Base-by-base conservation (phyloP, 2,888 invertebrate species). In the Synergus gifuensis region DNA sequence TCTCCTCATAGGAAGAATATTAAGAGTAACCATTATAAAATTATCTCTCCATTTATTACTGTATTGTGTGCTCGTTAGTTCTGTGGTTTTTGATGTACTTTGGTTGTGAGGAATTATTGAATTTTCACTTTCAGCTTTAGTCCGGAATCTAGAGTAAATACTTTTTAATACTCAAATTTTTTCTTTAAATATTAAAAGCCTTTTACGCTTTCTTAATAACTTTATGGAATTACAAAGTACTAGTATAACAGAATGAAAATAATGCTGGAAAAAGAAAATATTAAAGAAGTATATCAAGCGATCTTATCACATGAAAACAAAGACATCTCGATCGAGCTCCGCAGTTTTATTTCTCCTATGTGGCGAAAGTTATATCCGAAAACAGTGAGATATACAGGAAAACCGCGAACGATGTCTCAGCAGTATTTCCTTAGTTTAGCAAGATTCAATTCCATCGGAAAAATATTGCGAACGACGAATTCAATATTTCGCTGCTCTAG, bases 401-500 rank as follows among this genome's bases (percentile, higher is more conserved):
- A 73, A 73, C 40, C 54, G 54, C 40, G 18, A 40, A 73, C 54
- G 73, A 73, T 73, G 73, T 54, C 54, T 73, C 73, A 73, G 73
- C 73, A 73, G 54, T 73, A 73, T 73, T 73, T 54, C 5, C 54
- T 18, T 54, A 54, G 36, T 73, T 54, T 54, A 36, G 40, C 54
- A 73, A 58, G 73, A 73, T 54, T 54, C 73, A 28, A 73, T 73
- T 73, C 54, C 54, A 73, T 54, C 12, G 54, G 36, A 73, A 36
- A 58, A 49, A 73, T 73, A 73, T 73, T 54, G 54, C 73, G n/a
- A 73, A 73, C 54, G 54, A 73, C 54, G 54, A 73, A 73, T 73
- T 73, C 54, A 54, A 73, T 73, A 73, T 73, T 73, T 73, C 54
- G 36, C 54, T 54, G 73, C 36, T 54, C 73, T 73, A 54, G 54